Percentiles rank a stretch among this genome's conserved stretches.
Evolutionary conservation across 2,113 vertebrate species (phyloP).

Genomic region (Mesitornis unicolor): DNA sequence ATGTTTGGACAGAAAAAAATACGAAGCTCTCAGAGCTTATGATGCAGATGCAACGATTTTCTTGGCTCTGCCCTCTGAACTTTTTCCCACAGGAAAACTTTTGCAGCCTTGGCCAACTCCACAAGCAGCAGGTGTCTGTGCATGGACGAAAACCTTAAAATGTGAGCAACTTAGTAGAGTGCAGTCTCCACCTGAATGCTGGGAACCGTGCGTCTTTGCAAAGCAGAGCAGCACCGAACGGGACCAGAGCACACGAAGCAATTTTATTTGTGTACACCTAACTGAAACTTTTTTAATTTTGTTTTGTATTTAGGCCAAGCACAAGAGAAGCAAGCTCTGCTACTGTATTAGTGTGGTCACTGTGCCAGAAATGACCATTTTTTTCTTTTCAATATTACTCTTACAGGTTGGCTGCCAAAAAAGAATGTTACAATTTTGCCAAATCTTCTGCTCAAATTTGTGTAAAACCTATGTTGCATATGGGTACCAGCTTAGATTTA

Average conservation of each 20-base stretch:
- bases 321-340: not conserved
- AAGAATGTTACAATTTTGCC: not conserved
- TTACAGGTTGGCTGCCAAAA: not conserved
- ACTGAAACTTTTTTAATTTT: not conserved
- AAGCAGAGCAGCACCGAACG: not conserved
- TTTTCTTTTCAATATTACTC: not conserved
- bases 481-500: not conserved
- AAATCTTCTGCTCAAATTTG: not conserved
- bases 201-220: not conserved
- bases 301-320: not conserved
- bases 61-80: not conserved
- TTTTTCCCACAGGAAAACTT: not conserved
- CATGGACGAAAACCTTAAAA: not conserved
- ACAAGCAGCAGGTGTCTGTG: not conserved
- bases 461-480: not conserved
- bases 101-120: not conserved
- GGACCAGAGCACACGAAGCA: not conserved
- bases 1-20: not conserved
- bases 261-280: not conserved
- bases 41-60: not conserved
- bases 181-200: not conserved
- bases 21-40: not conserved
- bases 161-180: not conserved
- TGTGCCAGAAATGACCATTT: not conserved
- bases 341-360: not conserved